Base-by-base conservation (phyloP, 2,888 invertebrate species). In the Phengaris arion region DNA sequence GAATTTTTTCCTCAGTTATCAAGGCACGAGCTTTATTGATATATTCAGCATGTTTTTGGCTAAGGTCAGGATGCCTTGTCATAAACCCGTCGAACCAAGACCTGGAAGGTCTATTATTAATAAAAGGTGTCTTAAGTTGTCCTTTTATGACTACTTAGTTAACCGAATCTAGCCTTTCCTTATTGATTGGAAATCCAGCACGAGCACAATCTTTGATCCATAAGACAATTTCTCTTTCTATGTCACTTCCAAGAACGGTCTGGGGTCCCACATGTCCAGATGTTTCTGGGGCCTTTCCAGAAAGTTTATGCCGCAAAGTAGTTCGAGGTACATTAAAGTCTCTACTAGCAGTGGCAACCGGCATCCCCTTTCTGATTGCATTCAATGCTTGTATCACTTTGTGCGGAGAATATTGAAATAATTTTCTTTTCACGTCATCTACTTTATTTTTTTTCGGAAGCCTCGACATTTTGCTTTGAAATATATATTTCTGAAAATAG, bases 231-330 rank as follows among this genome's bases (percentile, higher is more conserved):
- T 35, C 35, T 35, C 35, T 80, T 78, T 81, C 79, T 55, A 80
- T 80, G 77, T 80, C 51, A 10, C 54, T 79, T 77, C 80, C 79
- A 76, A 80, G 80, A 78, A 80, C 79, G 64, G 80, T 6, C 52
- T 81, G 79, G n/a, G 79, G 80, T 48, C 81, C 80, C n/a, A 81
- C 80, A 79, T 80, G 80, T 70, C 80, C 80, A 76, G 79, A 80
- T 75, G 80, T 80, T 80, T 80, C 79, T 75, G 80, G 79, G 69
- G 79, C 77, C 13, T 79, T 64, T 54, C 79, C 78, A 74, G 79
- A 78, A 78, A 79, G 15, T 79, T 80, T 80, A 55, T 79, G 77
- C 7, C 77, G 79, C 77, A 80, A 78, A 48, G 79, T 80, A 55
- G 78, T 78, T 76, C 79, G 77, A 77, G 35, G 35, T 35, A 35